phyloP scores from a whole-genome alignment of 2,113 vertebrate genomes.

The Perca flavescens region DNA sequence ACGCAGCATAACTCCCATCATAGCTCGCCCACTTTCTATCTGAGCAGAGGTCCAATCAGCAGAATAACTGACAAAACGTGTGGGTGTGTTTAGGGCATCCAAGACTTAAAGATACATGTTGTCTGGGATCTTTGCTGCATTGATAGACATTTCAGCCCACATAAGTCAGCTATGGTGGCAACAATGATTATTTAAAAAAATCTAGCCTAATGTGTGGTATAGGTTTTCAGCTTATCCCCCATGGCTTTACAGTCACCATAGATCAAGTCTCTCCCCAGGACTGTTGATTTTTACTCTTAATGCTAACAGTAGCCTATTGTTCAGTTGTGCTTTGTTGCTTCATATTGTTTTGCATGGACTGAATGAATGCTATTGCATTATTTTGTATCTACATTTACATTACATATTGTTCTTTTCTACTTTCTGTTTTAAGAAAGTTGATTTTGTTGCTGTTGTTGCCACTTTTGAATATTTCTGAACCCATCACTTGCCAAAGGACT shows the following conservation, averaged over 20 bases:
- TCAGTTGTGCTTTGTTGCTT: neutral
- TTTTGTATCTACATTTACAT: neutral
- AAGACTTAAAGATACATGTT: too few relatives aligned
- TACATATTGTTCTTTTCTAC: neutral
- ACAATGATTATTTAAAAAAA: neutral
- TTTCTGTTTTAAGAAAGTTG: neutral
- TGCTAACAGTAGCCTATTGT: neutral
- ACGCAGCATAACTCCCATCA: neutral
- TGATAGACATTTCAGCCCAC: neutral
- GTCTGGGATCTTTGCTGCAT: neutral
- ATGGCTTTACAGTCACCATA: neutral
- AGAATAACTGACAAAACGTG: neutral
- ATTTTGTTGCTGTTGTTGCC: neutral
- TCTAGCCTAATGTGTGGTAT: neutral
- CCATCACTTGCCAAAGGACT: neutral
- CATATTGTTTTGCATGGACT: neutral
- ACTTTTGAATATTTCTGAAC: neutral
- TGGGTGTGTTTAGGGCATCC: neutral
- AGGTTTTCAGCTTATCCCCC: neutral
- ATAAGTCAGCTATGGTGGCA: too few relatives aligned
- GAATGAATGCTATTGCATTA: neutral
- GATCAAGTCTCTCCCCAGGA: neutral
- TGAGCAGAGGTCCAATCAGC: neutral
- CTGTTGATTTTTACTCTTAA: neutral
- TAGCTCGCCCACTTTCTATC: neutral